These are phyloP conservation scores for Caranx ignobilis DNA, from an alignment of 2,113 vertebrate genomes.

Conservation along the genomic window DNA sequence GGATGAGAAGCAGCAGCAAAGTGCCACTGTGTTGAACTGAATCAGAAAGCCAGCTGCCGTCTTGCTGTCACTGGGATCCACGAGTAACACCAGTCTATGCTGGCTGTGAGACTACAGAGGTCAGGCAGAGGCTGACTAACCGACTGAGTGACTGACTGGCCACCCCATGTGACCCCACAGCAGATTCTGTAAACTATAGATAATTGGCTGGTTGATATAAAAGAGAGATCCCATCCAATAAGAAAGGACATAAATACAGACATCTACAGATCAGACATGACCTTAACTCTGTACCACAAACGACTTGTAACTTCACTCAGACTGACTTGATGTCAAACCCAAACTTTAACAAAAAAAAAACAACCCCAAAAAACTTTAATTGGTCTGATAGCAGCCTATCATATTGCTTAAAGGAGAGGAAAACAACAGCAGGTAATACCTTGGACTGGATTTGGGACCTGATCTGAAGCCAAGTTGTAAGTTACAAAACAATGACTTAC, in stretches of 20 bases:
- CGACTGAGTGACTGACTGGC: not conserved
- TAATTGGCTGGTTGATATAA: not conserved
- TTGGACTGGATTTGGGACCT: not conserved
- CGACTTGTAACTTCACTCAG: too few relatives aligned
- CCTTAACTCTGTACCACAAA: not conserved
- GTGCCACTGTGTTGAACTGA: conserved; percentile 65
- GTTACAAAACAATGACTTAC: not conserved
- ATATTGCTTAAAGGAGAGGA: not conserved
- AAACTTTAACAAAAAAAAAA: not conserved
- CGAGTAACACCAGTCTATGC: conserved; percentile 37
- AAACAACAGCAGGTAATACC: not conserved
- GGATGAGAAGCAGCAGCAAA: conserved; percentile 66
- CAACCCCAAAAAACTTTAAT: not conserved
- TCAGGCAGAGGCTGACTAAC: conserved; percentile 34
- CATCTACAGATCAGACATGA: too few relatives aligned
- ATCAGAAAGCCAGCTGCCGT: conserved; percentile 69
- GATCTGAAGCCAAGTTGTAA: not conserved
- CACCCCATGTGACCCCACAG: not conserved
- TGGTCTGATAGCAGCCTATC: not conserved
- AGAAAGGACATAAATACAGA: not conserved
- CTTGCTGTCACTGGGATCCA: conserved; percentile 54
- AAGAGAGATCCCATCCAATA: not conserved
- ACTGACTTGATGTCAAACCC: not conserved
- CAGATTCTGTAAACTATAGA: not conserved
- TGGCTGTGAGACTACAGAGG: conserved; percentile 36